Base-by-base conservation (phyloP, 2,113 vertebrate species). In the Mesocricetus auratus region DNA sequence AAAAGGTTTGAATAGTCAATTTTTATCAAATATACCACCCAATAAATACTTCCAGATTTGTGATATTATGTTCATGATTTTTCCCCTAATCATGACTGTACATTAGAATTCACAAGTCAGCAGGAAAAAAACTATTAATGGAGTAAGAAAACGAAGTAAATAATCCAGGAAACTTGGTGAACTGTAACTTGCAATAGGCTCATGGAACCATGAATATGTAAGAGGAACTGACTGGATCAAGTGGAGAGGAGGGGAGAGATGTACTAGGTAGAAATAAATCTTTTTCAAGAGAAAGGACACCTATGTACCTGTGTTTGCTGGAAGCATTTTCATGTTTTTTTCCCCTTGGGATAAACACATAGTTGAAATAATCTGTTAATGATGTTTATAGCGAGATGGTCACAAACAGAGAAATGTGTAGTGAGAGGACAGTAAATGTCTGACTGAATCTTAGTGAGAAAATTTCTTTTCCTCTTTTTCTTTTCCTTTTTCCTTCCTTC, bases 141-240 rank as follows among this genome's bases (percentile, higher is more conserved):
- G 58, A 64, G 78, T 62, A 90, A 91, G 94, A 97, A 95, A 96
- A 95, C 77, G 77, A 94, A 95, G 74, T 91, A 89, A 94, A 95
- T 97, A 79, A 96, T 71, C 90, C 74, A 39, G 73, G 77, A 58
- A 94, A 93, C 77, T 36, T 97, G 94, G 96, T 96, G 97, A 95
- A 93, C 93, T 94, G 92, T 96, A 94, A 94, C 81, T 33, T 78
- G 81, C 71, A 69, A 36, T 68, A 77, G 68, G 50, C 90, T 95
- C 87, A 17, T 50, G 68, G n/a, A 62, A 68, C 50, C 92, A 96
- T 96, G 95, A 97, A 96, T 96, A 94, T 93, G 82, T 91, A 98
- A 93, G 93, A 33, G 3, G 17, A 10, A 22, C 56, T 81, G 71
- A 66, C 53, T 36, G 29, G 47, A 58, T 47, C 10, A 5, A 31